Percentiles rank a stretch among this genome's conserved stretches.
Evolutionary conservation across 2,797 vertebrate genomes (phyloP).

Genomic region (Phaenicophaeus curvirostris): DNA sequence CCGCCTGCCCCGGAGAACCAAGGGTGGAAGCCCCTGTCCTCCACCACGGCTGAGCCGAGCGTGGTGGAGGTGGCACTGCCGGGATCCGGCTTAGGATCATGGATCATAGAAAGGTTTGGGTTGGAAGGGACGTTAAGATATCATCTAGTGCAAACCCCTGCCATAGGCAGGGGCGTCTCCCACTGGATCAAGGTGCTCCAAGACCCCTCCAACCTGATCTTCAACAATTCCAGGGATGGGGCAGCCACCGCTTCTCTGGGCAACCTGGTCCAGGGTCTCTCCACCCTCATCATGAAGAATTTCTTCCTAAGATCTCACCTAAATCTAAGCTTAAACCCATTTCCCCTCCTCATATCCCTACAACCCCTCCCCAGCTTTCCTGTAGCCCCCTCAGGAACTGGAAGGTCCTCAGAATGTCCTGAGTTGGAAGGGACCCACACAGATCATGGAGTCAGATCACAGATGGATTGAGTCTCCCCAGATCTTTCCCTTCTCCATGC

Average conservation of each 20-base stretch:
- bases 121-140: background rate
- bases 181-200: too few species aligned
- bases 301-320: too few species aligned
- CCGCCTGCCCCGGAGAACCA: background rate
- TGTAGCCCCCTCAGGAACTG: background rate
- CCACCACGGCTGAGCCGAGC: background rate
- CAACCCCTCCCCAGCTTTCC: background rate
- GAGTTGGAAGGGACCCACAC: too few species aligned
- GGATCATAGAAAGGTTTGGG: background rate
- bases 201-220: too few species aligned
- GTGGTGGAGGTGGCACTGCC: background rate
- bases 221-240: too few species aligned
- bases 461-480: background rate
- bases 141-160: background rate
- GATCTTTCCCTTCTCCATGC: background rate
- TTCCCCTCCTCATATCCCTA: background rate
- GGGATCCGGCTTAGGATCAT: background rate
- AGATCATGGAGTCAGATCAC: too few species aligned
- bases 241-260: too few species aligned
- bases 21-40: background rate
- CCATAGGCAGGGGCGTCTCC: too few species aligned
- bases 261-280: too few species aligned
- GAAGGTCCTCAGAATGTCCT: background rate
- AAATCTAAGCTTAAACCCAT: too few species aligned
- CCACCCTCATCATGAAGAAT: too few species aligned